Evolutionary conservation across 2,888 invertebrate species (phyloP), one percentile per base, ranked within the genome.

Genomic region (Gnatocerus cornutus): DNA sequence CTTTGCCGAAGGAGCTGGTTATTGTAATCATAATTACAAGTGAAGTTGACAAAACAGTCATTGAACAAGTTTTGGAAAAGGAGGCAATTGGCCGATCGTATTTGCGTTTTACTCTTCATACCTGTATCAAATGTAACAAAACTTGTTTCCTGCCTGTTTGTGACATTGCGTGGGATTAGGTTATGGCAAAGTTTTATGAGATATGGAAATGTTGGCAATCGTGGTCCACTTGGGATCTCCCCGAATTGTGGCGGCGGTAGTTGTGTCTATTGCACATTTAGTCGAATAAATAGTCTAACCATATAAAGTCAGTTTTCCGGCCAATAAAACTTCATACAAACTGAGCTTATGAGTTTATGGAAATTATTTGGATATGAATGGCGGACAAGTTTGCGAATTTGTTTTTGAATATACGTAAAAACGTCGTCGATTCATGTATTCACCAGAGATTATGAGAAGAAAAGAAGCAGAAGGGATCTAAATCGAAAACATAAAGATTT

Each of bases 251-350:
- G 55, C 59, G 72, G 29, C 39, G 41, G 62, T 55, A 52, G 71
- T 72, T 66, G 72, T 61, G 70, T 72, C 68, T 68, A 62, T 71
- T 68, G 77, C 75, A 77, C 77, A 74, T 78, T 78, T 74, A 73
- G 72, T 72, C 78, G 75, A 77, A 80, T 79, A 80, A 81, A 81
- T 79, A 77, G 77, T 73, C 73, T 73, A 74, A 78, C 80, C 80
- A 78, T 81, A 81, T 80, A 80, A 79, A 79, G 76, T 77, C 80
- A 80, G 79, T 82, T 83, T 82, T 83, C 82, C 81, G 79, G 75
- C 79, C 80, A 82, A 82, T 83, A 83, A 82, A 82, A 82, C 81
- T 81, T 78, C 79, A 78, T 79, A 81, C 78, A 80, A 82, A 82
- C 81, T 80, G 78, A 78, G 74, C 77, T 79, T 81, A 81, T 80